Conservation (phyloP, 2,113 vertebrate genomes). For the Apaloderma vittatum region DNA sequence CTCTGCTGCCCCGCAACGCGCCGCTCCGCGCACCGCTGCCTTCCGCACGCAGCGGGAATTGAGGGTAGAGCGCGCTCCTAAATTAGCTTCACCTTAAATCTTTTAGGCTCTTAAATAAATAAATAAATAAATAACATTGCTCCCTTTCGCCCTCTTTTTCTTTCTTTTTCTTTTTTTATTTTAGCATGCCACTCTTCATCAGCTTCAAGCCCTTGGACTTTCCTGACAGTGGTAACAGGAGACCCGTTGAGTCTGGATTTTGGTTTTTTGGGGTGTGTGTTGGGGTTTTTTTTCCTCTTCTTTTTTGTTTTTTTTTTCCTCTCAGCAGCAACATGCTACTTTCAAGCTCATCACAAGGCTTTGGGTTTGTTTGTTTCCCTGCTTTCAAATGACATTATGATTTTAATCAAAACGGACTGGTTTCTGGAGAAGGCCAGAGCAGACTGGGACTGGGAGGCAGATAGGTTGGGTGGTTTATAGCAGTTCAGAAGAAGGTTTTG, state of each 20-base stretch:
- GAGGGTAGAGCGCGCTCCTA: not conserved
- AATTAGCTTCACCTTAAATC: constrained; percentile 54
- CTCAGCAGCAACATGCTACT: not conserved
- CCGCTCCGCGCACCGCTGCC: not conserved
- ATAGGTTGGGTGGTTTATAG: not conserved
- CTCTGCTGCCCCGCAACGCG: not conserved
- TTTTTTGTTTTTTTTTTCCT: not conserved
- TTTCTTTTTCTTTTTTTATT: not conserved
- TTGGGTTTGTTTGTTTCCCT: constrained; percentile 1
- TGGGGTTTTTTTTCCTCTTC: too few relatives aligned
- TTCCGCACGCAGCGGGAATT: not conserved
- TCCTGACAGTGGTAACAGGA: not conserved
- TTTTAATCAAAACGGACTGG: constrained; percentile 57
- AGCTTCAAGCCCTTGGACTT: not conserved
- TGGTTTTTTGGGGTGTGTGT: not conserved
- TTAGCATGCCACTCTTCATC: not conserved
- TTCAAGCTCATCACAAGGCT: constrained; percentile 37
- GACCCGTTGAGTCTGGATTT: not conserved
- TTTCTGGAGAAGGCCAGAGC: constrained; percentile 33
- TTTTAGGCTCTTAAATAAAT: constrained; percentile 12
- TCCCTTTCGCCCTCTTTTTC: not conserved
- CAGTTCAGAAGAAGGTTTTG: constrained; percentile 49
- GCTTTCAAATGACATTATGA: constrained; percentile 52
- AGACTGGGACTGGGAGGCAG: constrained; percentile 18
- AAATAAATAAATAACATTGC: constrained; percentile 34